Conservation (phyloP, 2,797 vertebrate genomes). For the Tarsius wallacei region DNA sequence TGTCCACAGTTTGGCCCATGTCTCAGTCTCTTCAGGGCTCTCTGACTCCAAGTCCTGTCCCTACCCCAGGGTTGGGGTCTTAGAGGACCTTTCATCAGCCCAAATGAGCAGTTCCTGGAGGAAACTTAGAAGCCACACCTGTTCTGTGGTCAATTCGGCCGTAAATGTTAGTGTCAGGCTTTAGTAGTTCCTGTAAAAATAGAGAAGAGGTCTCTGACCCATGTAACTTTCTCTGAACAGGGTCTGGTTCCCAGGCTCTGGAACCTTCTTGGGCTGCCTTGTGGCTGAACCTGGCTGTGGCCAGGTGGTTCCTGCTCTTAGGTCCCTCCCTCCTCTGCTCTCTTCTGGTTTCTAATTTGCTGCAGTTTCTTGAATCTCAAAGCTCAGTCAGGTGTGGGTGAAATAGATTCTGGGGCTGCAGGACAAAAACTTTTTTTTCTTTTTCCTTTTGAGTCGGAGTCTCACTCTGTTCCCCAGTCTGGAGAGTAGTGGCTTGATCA, state of each 20-base stretch:
- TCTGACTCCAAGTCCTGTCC: background rate
- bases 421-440: background rate
- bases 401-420: background rate
- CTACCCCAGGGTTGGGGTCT: background rate
- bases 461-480: too few species aligned
- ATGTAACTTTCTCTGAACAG: background rate
- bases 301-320: background rate
- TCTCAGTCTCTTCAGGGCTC: background rate
- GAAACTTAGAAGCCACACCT: background rate
- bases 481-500: too few species aligned
- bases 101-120: background rate
- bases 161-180: background rate
- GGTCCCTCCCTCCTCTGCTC: background rate
- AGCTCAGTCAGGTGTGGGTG: background rate
- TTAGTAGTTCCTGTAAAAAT: background rate
- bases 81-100: background rate
- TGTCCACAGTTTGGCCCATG: accelerated
- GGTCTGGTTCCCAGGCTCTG: background rate
- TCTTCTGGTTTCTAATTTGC: accelerated
- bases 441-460: too few species aligned
- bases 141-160: background rate
- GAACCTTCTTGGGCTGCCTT: background rate
- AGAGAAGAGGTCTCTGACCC: background rate
- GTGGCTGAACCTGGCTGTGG: background rate
- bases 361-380: background rate